Conservation (phyloP, 2,113 vertebrate species). For the Pandion haliaetus region DNA sequence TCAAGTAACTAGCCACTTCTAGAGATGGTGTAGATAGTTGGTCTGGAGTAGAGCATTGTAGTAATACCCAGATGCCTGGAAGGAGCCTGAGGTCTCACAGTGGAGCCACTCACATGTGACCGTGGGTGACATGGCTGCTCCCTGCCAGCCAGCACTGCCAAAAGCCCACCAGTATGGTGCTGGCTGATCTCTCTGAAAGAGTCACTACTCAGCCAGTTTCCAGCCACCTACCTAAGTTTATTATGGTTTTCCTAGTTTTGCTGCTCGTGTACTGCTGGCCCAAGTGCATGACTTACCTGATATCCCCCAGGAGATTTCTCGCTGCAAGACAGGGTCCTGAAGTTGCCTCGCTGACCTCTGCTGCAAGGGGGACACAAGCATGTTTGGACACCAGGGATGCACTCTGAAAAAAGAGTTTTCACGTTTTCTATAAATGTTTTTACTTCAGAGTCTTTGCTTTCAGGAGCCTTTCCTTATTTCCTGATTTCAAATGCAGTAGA, state of each 20-base stretch:
- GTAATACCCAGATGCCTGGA: too few relatives aligned
- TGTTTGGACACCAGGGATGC: neutral
- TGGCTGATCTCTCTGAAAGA: neutral
- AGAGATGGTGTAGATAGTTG: neutral
- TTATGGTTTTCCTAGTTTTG: neutral
- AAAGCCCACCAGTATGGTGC: accelerated
- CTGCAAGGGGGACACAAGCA: accelerated
- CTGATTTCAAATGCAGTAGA: neutral
- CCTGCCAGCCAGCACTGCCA: neutral
- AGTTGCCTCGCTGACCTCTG: accelerated
- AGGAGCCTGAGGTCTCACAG: neutral
- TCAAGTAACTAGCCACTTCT: neutral
- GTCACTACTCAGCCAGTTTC: neutral
- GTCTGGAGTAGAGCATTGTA: neutral
- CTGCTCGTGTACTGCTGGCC: neutral
- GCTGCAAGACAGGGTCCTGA: neutral
- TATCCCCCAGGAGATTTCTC: neutral
- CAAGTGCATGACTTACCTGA: neutral
- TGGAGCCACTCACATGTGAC: accelerated
- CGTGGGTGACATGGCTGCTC: accelerated
- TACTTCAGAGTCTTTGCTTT: neutral
- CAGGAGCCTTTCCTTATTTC: neutral
- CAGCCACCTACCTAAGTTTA: neutral
- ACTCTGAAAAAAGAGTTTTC: neutral
- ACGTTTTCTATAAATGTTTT: neutral